These are phyloP conservation scores for Trematocara caparti DNA, from an alignment of 2,797 vertebrate species.

Conservation along the genomic window DNA sequence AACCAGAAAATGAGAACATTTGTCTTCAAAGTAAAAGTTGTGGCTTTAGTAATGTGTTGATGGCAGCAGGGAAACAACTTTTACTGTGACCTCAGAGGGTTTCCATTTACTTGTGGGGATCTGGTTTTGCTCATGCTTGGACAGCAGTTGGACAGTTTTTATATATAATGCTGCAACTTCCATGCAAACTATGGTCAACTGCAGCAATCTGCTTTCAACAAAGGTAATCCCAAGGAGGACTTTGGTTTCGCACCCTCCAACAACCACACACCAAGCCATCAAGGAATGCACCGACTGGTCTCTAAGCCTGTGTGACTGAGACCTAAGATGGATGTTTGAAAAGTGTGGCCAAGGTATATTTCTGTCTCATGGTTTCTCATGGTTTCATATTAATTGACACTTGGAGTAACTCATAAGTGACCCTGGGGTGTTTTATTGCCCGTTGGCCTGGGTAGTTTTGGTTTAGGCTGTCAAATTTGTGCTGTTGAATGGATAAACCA, in stretches of 20 bases:
- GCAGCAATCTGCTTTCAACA: not conserved
- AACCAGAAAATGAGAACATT: not conserved
- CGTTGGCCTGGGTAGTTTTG: not conserved
- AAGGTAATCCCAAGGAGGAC: not conserved
- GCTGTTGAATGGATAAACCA: not conserved
- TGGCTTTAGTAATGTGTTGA: not conserved
- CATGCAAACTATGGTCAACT: not conserved
- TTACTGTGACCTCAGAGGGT: not conserved
- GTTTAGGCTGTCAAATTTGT: not conserved
- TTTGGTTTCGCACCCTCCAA: not conserved
- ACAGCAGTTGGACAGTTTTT: not conserved
- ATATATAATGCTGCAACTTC: not conserved
- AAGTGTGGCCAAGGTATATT: not conserved
- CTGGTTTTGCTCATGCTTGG: not conserved
- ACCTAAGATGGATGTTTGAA: not conserved
- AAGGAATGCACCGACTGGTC: not conserved
- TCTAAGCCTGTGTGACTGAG: not conserved
- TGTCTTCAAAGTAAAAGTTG: not conserved
- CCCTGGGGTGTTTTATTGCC: not conserved
- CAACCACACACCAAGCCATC: not conserved
- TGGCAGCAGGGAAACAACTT: not conserved
- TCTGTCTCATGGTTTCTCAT: not conserved
- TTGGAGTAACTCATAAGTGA: not conserved
- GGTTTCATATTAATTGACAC: not conserved
- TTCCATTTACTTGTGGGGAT: not conserved